Percentiles rank a stretch among this genome's conserved stretches.
Conservation (phyloP, 1,140 invertebrate genomes). For the Stenopsyche tienmushanensis region DNA sequence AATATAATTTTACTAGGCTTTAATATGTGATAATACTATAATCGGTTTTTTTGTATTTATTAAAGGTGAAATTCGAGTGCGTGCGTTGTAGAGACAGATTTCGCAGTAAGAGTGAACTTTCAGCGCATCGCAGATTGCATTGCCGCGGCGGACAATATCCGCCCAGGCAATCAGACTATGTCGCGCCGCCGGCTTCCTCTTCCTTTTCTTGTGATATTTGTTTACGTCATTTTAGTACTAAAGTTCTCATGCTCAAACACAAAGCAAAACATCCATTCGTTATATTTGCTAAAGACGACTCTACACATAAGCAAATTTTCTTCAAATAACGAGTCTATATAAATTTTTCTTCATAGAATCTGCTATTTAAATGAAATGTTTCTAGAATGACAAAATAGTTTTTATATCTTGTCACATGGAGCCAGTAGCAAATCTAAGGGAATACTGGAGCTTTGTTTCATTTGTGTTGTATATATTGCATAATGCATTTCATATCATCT, state of each 20-base stretch:
- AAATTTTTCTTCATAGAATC: too few species aligned
- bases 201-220: slow-evolving; percentile 26
- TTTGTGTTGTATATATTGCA: too few species aligned
- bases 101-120: slow-evolving; percentile 17
- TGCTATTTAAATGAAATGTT: too few species aligned
- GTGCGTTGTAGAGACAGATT: slow-evolving; percentile 25
- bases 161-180: not conserved
- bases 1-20: not conserved
- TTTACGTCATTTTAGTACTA: slow-evolving; percentile 6
- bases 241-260: slow-evolving; percentile 26
- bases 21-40: too few species aligned
- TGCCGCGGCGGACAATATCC: slow-evolving; percentile 22
- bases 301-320: slow-evolving; percentile 35
- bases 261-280: slow-evolving; percentile 33
- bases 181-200: not conserved
- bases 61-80: slow-evolving; percentile 27
- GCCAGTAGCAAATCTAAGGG: too few species aligned
- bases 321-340: too few species aligned
- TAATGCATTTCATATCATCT: too few species aligned
- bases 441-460: too few species aligned
- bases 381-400: too few species aligned
- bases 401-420: too few species aligned
- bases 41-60: not conserved
- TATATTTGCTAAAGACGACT: slow-evolving; percentile 33
- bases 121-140: slow-evolving; percentile 32